Percentiles rank a stretch among this genome's conserved stretches.
phyloP scores from a whole-genome alignment of 2,797 vertebrate genomes.

The Astyanax mexicanus region DNA sequence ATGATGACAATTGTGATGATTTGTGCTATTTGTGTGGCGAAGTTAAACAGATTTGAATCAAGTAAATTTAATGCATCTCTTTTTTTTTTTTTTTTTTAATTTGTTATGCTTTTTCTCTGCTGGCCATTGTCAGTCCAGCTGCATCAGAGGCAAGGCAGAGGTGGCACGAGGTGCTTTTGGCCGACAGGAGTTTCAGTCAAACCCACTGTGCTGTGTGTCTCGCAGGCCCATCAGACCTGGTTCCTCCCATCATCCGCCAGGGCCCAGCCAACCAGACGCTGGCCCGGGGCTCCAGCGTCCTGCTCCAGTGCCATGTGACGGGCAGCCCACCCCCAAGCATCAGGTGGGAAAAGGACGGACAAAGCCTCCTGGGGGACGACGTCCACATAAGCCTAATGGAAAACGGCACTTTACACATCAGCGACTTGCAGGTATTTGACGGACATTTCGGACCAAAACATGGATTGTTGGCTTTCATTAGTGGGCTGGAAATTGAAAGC shows the following conservation, averaged over 20 bases:
- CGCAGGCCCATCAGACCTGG: constrained; percentile 75
- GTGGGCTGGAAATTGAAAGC: constrained; percentile 36
- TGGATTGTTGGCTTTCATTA: constrained; percentile 55
- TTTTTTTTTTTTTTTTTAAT: too few relatives aligned
- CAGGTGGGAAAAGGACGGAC: constrained; percentile 91
- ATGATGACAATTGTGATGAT: too few relatives aligned
- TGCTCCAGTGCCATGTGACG: constrained; percentile 84
- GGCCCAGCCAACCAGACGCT: constrained; percentile 89
- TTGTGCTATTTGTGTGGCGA: too few relatives aligned
- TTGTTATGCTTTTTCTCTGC: neutral
- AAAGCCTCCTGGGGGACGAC: constrained; percentile 78
- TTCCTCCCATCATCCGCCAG: constrained; percentile 83
- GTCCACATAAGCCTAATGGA: constrained; percentile 85
- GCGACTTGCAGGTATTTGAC: constrained; percentile 81
- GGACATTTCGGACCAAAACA: constrained; percentile 36
- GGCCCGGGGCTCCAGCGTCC: constrained; percentile 75
- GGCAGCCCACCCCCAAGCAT: constrained; percentile 81
- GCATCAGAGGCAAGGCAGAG: constrained; percentile 5
- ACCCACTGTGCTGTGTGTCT: constrained; percentile 34
- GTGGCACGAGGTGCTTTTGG: constrained; percentile 14
- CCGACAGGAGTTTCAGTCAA: constrained; percentile 6
- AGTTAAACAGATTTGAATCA: neutral
- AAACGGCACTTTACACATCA: constrained; percentile 90
- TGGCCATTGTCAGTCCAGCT: neutral
- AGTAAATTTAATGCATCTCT: neutral